Evolutionary conservation across 1,140 invertebrate species (phyloP).

Genomic region (Pseudachorutes palmiensis): DNA sequence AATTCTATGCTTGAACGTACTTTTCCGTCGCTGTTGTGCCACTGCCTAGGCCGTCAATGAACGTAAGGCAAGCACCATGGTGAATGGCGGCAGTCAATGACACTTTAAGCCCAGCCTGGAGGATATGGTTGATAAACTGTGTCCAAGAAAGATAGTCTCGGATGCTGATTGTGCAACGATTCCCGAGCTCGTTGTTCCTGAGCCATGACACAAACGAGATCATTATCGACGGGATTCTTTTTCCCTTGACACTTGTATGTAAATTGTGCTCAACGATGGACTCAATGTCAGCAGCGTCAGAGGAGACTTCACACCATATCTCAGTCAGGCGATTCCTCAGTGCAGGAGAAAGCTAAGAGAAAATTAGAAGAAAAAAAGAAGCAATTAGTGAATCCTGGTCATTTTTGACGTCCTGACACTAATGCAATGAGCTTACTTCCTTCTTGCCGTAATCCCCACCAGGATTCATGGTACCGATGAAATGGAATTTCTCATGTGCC

Average conservation of each 20-base stretch:
- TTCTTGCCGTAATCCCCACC: constrained; percentile 99
- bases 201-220: constrained; percentile 76
- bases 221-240: constrained; percentile 58
- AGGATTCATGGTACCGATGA: constrained; percentile 99
- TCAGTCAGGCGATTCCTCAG: constrained; percentile 96
- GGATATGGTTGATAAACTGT: constrained; percentile 71
- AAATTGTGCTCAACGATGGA: constrained; percentile 75
- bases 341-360: constrained; percentile 75
- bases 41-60: constrained; percentile 80
- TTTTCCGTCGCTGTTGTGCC: constrained; percentile 56
- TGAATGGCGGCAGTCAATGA: constrained; percentile 41
- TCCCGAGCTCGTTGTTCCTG: constrained; percentile 60
- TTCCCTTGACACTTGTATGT: constrained; percentile 47
- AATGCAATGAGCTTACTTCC: constrained; percentile 52
- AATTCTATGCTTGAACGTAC: constrained; percentile 35
- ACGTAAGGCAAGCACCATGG: constrained; percentile 82
- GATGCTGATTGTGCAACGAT: constrained; percentile 73
- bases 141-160: constrained; percentile 90
- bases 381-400: background rate
- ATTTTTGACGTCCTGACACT: background rate
- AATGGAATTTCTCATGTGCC: constrained; percentile 72
- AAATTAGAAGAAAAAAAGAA: background rate
- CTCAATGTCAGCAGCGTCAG: constrained; percentile 60
- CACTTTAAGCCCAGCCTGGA: constrained; percentile 20
- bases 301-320: constrained; percentile 87